Evolutionary conservation across 2,113 vertebrate genomes (phyloP).

Genomic region (Paramormyrops kingsleyae): DNA sequence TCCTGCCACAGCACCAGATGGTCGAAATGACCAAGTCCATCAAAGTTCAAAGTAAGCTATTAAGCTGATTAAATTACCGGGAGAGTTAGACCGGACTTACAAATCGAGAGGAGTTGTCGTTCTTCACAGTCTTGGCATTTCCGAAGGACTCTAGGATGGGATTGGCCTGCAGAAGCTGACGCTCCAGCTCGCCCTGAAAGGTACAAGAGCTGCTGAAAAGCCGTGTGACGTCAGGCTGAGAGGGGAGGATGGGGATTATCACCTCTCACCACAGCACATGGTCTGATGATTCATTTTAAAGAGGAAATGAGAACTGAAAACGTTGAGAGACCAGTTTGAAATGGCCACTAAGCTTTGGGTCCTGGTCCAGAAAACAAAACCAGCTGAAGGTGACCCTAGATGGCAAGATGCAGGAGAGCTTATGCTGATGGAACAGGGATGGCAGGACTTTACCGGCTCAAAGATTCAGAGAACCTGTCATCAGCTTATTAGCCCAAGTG

Average conservation of each 20-base stretch:
- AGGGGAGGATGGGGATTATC: background rate
- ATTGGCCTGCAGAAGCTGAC: slow-evolving; percentile 95
- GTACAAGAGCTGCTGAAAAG: slow-evolving; percentile 17
- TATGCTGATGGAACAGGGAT: background rate
- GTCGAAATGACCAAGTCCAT: background rate
- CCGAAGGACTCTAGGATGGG: slow-evolving; percentile 97
- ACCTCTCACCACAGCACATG: background rate
- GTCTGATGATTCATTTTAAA: background rate
- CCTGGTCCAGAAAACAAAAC: background rate
- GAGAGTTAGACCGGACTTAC: slow-evolving; percentile 66
- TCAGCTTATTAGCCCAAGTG: background rate
- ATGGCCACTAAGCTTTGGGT: background rate
- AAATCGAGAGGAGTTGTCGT: slow-evolving; percentile 97
- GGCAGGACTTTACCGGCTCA: background rate
- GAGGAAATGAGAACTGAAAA: background rate
- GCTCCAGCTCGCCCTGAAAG: slow-evolving; percentile 88
- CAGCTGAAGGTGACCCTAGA: background rate
- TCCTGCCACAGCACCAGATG: background rate
- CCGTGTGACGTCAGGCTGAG: background rate
- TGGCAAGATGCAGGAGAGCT: background rate
- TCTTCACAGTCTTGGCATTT: slow-evolving; percentile 97
- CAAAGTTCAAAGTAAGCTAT: background rate
- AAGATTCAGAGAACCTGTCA: background rate
- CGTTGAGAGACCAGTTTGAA: background rate
- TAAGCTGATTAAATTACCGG: background rate